Conservation (phyloP, 2,113 vertebrate genomes). For the Pyrgilauda ruficollis region DNA sequence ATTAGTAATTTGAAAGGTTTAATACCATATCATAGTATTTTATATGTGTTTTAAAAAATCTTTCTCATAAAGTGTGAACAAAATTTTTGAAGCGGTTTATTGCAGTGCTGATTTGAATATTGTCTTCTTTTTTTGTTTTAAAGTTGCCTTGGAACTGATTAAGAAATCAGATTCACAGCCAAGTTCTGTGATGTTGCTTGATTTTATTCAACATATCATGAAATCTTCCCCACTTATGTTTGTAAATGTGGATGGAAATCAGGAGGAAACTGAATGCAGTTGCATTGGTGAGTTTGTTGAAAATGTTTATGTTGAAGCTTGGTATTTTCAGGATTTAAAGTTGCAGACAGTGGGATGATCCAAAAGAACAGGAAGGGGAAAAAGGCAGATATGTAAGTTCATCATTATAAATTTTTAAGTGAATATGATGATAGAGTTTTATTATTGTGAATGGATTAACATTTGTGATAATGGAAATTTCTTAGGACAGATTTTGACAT, state of each 20-base stretch:
- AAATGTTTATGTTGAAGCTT: background rate
- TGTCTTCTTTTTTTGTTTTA: background rate
- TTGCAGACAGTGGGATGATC: background rate
- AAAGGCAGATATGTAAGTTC: background rate
- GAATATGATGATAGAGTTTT: background rate
- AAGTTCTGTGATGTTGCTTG: slow-evolving; percentile 94
- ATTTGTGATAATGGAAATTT: background rate
- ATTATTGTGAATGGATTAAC: background rate
- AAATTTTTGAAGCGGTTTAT: background rate
- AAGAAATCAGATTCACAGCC: slow-evolving; percentile 92
- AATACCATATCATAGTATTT: background rate
- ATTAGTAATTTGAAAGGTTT: background rate
- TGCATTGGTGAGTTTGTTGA: slow-evolving; percentile 78
- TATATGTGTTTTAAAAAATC: background rate
- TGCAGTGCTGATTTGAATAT: background rate
- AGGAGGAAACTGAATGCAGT: slow-evolving; percentile 74
- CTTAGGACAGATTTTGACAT: background rate
- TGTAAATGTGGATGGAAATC: slow-evolving; percentile 81
- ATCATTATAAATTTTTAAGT: fast-evolving
- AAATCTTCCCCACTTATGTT: slow-evolving; percentile 97
- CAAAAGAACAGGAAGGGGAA: background rate
- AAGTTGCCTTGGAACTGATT: slow-evolving; percentile 89
- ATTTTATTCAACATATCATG: slow-evolving; percentile 96
- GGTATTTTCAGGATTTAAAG: background rate
- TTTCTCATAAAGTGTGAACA: background rate